These are phyloP conservation scores for Pseudomyrmex concolor DNA, from an alignment of 1,140 invertebrate species.

Conservation along the genomic window DNA sequence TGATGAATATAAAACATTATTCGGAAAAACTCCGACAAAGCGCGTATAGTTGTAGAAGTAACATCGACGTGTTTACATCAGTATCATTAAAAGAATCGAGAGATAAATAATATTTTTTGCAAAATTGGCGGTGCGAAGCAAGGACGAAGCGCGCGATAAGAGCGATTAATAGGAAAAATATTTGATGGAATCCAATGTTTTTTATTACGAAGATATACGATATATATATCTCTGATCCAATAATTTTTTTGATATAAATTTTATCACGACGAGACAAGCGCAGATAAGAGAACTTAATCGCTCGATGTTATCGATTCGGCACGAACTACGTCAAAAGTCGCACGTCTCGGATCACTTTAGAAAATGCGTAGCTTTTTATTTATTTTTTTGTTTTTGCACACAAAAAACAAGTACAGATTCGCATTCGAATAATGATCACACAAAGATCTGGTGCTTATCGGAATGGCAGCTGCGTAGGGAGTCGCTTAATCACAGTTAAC, in stretches of 20 bases:
- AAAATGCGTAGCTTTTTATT: constrained; percentile 19
- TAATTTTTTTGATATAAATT: constrained; percentile 22
- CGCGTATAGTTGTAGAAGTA: background rate
- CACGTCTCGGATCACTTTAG: background rate
- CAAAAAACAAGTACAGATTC: background rate
- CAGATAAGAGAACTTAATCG: background rate
- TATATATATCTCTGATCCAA: background rate
- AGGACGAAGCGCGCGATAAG: background rate
- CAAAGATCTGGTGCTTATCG: constrained; percentile 11
- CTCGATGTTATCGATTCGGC: background rate
- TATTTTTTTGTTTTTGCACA: background rate
- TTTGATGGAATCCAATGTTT: constrained; percentile 26
- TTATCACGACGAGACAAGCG: background rate
- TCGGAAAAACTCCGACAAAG: background rate
- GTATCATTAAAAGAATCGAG: background rate
- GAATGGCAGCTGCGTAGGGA: background rate
- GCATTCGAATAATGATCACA: background rate
- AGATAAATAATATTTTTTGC: background rate
- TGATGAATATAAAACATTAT: constrained; percentile 5
- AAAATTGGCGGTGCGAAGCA: background rate
- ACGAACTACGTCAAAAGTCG: background rate
- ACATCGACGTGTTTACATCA: background rate
- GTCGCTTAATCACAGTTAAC: constrained; percentile 48
- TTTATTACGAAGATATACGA: background rate
- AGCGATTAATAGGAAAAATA: constrained; percentile 36